Evolutionary conservation across 2,888 invertebrate species (phyloP).

Genomic region (Argynnis bischoffii): DNA sequence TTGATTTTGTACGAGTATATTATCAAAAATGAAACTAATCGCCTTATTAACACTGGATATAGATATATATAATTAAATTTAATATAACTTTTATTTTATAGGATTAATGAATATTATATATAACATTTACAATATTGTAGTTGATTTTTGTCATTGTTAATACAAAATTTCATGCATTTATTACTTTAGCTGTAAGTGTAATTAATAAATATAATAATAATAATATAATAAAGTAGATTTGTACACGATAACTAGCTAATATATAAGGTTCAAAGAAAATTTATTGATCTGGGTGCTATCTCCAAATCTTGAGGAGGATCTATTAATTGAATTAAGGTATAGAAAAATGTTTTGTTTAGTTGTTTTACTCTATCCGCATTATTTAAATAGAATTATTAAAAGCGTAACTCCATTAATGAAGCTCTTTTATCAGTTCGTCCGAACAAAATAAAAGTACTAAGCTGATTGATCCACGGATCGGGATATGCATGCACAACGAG

Average conservation of each 20-base stretch:
- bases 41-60: no score
- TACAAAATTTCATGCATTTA: no score
- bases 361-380: not conserved
- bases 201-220: no score
- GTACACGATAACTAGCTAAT: not conserved
- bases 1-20: not conserved
- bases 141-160: no score
- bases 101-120: no score
- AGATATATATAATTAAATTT: no score
- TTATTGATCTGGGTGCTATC: not conserved
- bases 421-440: slow-evolving; percentile 25
- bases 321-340: slow-evolving; percentile 1
- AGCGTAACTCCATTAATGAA: slow-evolving; percentile 21
- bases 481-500: slow-evolving; percentile 34
- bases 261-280: not conserved
- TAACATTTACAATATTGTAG: no score
- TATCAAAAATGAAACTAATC: not conserved
- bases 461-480: slow-evolving; percentile 34
- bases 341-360: not conserved
- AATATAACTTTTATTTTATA: no score
- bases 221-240: no score
- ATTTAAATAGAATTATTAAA: slow-evolving; percentile 2
- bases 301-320: not conserved
- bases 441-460: slow-evolving; percentile 32
- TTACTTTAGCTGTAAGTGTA: no score